phyloP scores from a whole-genome alignment of 1,140 invertebrate genomes.

The Calliphora vicina region DNA sequence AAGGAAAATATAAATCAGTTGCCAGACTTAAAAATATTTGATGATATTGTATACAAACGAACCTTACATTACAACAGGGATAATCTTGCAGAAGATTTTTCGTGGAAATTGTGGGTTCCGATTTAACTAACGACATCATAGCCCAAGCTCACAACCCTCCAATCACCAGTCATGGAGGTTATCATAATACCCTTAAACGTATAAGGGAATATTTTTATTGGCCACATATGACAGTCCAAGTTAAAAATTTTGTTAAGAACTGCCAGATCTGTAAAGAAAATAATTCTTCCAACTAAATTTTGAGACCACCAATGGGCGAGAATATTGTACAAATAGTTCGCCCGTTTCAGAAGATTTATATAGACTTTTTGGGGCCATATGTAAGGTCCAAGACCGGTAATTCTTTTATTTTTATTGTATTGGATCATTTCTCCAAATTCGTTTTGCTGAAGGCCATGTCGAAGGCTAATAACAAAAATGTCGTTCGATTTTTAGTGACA shows the following conservation, averaged over 20 bases:
- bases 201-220: too few relatives aligned
- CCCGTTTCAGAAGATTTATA: background rate
- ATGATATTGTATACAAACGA: too few relatives aligned
- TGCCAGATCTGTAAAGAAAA: too few relatives aligned
- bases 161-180: background rate
- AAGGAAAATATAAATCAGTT: too few relatives aligned
- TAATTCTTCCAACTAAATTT: background rate
- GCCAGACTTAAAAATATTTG: too few relatives aligned
- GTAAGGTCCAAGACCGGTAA: background rate
- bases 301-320: background rate
- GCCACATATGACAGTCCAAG: too few relatives aligned
- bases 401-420: background rate
- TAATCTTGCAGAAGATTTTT: background rate
- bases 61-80: too few relatives aligned
- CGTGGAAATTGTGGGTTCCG: background rate
- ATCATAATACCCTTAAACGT: background rate
- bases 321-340: background rate
- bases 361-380: slow-evolving; percentile 21
- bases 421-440: slow-evolving; percentile 7
- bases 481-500: background rate
- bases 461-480: background rate
- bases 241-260: too few relatives aligned
- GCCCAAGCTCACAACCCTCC: background rate
- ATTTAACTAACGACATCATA: background rate
- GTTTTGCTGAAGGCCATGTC: background rate